These are phyloP conservation scores for Nesoenas mayeri DNA, from an alignment of 2,113 vertebrate species.

Conservation along the genomic window DNA sequence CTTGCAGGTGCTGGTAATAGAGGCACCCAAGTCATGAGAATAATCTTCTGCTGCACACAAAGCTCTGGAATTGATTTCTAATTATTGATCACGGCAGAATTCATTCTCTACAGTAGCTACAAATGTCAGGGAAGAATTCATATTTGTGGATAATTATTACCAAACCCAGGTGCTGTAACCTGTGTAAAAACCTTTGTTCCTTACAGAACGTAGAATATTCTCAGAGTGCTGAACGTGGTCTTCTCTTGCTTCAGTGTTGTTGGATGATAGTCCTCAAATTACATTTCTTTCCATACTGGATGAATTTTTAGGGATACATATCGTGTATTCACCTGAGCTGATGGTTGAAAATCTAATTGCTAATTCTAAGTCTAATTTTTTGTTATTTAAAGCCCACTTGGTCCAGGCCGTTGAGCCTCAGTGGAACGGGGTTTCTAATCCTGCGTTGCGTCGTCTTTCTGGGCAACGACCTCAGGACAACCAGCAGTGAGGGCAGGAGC, in stretches of 20 bases:
- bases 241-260: no score
- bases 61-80: conserved; percentile 17
- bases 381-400: accelerated
- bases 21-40: background rate
- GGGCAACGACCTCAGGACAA: background rate
- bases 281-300: accelerated
- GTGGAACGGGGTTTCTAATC: no score
- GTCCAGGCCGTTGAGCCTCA: background rate
- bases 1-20: background rate
- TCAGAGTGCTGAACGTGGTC: background rate
- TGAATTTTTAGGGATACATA: accelerated
- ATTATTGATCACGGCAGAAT: background rate
- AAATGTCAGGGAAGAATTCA: background rate
- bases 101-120: background rate
- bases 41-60: background rate
- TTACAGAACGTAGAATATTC: background rate
- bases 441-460: accelerated
- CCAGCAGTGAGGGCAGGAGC: background rate
- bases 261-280: accelerated
- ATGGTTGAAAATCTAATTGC: background rate
- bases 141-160: background rate
- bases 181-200: background rate
- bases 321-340: background rate
- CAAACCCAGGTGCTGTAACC: background rate
- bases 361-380: no score